These are phyloP conservation scores for Monopterus albus DNA, from an alignment of 2,113 vertebrate species.

Conservation along the genomic window DNA sequence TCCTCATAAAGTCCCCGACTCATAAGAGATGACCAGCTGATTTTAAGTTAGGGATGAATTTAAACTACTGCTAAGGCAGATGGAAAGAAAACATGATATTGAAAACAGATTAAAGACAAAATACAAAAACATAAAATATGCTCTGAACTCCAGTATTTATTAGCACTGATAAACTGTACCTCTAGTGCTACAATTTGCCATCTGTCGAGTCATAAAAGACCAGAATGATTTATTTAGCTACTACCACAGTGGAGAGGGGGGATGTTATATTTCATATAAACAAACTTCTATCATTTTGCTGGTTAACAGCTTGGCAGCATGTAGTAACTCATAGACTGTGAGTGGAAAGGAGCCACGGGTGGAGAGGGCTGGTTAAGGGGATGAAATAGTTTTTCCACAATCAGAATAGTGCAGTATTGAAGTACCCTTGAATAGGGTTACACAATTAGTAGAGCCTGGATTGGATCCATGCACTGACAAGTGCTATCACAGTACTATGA, in stretches of 20 bases:
- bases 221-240: slow-evolving; percentile 55
- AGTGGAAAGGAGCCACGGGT: slow-evolving; percentile 58
- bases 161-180: slow-evolving; percentile 42
- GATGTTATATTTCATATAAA: slow-evolving; percentile 53
- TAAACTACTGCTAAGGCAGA: neutral
- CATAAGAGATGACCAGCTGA: neutral
- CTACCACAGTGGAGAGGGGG: slow-evolving; percentile 19
- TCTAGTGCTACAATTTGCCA: slow-evolving; percentile 50
- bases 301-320: slow-evolving; percentile 32
- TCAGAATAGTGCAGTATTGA: slow-evolving; percentile 55
- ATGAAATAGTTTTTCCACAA: slow-evolving; percentile 61
- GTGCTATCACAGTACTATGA: slow-evolving; percentile 18
- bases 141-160: slow-evolving; percentile 29
- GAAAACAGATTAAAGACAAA: slow-evolving; percentile 37
- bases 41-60: neutral
- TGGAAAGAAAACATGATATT: neutral
- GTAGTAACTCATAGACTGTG: slow-evolving; percentile 52
- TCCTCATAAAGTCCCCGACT: neutral
- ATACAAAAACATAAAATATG: slow-evolving; percentile 20
- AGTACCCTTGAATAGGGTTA: slow-evolving; percentile 59
- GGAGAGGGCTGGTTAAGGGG: slow-evolving; percentile 61
- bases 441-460: slow-evolving; percentile 54
- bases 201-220: slow-evolving; percentile 54
- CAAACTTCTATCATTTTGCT: slow-evolving; percentile 51
- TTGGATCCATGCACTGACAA: slow-evolving; percentile 35